Base-by-base conservation (phyloP, 2,113 vertebrate species). In the Lagopus leucura region DNA sequence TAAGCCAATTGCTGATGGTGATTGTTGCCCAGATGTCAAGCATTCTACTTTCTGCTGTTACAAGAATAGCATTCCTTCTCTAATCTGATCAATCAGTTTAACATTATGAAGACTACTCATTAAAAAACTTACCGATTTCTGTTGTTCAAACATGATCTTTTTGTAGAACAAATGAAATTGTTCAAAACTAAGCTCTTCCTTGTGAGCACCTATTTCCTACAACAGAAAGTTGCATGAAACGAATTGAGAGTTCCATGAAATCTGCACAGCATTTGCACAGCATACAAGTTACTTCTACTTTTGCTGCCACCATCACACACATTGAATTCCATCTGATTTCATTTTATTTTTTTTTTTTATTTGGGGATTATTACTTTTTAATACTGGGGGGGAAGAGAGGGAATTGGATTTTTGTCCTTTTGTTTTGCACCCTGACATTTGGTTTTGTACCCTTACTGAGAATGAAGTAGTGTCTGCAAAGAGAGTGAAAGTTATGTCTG, bases 161-260 rank as follows among this genome's bases (percentile, higher is more conserved):
- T 99, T 99, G 96, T 99, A 99, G 96, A 99, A 98, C 95, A 99
- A 98, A 94, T 99, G 99, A 96, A 99, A 99, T 94, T 99, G 98
- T 94, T 99, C 99, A 93, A 99, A 99, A 94, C 98, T 98, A 93
- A 99, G 98, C 13, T 98, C 98, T 38, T 99, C 99, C 93, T 98
- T 99, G 79, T 98, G 98, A 16, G 97, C 98, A 10, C 98, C 98
- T 63, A 99, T 97, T 96, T 98, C 98, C 99, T 99, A 89, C 90
- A 90, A 96, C 9, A 86, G 16, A 97, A 69, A 79, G 95, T 50
- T 88, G 34, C 38, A 94, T 0, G 1, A 15, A 78, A 34, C 81
- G 45, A 96, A 72, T 76, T 92, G 24, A 77, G 43, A 80, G 77
- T 25, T 89, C 52, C 55, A 43, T 77, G 16, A 67, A 43, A 36